phyloP scores from a whole-genome alignment of 2,888 invertebrate genomes.

The Drosophila fulvimacula region DNA sequence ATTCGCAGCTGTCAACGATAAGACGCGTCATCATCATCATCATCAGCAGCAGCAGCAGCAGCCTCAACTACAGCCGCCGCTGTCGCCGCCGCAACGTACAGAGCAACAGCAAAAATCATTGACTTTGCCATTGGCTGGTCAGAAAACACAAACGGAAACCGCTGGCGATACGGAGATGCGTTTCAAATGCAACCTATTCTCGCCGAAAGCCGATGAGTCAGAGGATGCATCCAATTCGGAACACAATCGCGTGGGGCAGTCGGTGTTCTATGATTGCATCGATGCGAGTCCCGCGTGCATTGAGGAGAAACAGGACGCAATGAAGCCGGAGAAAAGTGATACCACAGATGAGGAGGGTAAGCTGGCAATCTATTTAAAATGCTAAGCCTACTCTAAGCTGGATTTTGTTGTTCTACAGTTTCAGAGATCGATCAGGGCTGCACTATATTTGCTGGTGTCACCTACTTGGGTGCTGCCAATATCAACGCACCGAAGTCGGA shows the following conservation, averaged over 20 bases:
- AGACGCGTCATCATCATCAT: slow-evolving; percentile 54
- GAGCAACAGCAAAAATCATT: slow-evolving; percentile 75
- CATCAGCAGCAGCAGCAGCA: slow-evolving; percentile 11
- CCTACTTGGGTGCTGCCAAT: slow-evolving; percentile 95
- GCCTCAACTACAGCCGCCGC: slow-evolving; percentile 38
- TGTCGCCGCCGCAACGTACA: slow-evolving; percentile 21
- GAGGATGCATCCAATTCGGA: slow-evolving; percentile 81
- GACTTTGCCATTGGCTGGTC: slow-evolving; percentile 80
- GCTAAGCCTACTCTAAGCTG: background rate
- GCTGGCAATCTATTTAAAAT: slow-evolving; percentile 25
- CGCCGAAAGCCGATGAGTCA: slow-evolving; percentile 70
- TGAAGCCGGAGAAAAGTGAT: slow-evolving; percentile 90
- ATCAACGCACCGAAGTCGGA: slow-evolving; percentile 97
- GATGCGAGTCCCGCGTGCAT: slow-evolving; percentile 83
- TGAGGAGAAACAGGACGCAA: slow-evolving; percentile 90
- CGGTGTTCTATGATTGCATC: slow-evolving; percentile 84
- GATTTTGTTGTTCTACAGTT: slow-evolving; percentile 84
- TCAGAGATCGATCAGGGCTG: slow-evolving; percentile 95
- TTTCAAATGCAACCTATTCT: slow-evolving; percentile 59
- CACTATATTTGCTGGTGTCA: slow-evolving; percentile 96
- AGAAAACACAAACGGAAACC: slow-evolving; percentile 52
- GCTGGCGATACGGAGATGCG: slow-evolving; percentile 63
- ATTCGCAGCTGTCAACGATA: slow-evolving; percentile 63
- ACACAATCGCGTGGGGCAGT: slow-evolving; percentile 84
- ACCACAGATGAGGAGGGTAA: slow-evolving; percentile 91